phyloP scores from a whole-genome alignment of 2,888 invertebrate genomes.

The Isotomurus palustris region DNA sequence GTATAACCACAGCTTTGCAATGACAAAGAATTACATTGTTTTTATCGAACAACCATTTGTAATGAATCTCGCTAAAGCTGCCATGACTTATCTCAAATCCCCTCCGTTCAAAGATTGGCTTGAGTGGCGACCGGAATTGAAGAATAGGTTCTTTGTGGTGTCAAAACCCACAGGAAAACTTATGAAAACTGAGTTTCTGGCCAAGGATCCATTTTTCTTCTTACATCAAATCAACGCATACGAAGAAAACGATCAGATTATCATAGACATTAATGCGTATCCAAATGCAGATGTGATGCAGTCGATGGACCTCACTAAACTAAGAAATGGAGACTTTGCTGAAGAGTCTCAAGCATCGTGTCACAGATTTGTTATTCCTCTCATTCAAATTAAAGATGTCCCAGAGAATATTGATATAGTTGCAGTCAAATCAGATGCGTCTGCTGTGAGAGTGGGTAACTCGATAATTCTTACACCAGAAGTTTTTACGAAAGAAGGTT shows the following conservation, averaged over 20 bases:
- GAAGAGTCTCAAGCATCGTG: slow-evolving; percentile 2
- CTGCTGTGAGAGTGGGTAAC: slow-evolving; percentile 49
- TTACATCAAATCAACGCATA: slow-evolving; percentile 56
- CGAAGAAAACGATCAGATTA: slow-evolving; percentile 51
- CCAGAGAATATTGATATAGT: slow-evolving; percentile 14
- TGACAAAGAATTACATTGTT: slow-evolving; percentile 55
- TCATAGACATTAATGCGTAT: slow-evolving; percentile 8
- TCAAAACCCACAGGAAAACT: slow-evolving; percentile 51
- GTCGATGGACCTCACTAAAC: slow-evolving; percentile 1
- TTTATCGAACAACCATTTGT: slow-evolving; percentile 55
- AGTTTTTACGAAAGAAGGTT: slow-evolving; percentile 44
- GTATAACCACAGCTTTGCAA: slow-evolving; percentile 53
- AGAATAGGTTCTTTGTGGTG: slow-evolving; percentile 51
- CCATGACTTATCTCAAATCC: slow-evolving; percentile 49
- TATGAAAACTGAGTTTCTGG: slow-evolving; percentile 48
- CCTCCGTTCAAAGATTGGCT: slow-evolving; percentile 50
- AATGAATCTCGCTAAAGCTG: slow-evolving; percentile 51
- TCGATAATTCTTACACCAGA: slow-evolving; percentile 45
- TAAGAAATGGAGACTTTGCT: not conserved
- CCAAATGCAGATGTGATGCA: slow-evolving; percentile 7
- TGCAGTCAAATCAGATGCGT: slow-evolving; percentile 48
- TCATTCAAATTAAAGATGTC: slow-evolving; percentile 15
- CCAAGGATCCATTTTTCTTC: slow-evolving; percentile 53
- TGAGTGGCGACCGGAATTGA: slow-evolving; percentile 50
- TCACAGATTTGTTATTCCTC: slow-evolving; percentile 14